Evolutionary conservation across 2,797 vertebrate genomes (phyloP).

Genomic region (Orientallactaga sibirica): DNA sequence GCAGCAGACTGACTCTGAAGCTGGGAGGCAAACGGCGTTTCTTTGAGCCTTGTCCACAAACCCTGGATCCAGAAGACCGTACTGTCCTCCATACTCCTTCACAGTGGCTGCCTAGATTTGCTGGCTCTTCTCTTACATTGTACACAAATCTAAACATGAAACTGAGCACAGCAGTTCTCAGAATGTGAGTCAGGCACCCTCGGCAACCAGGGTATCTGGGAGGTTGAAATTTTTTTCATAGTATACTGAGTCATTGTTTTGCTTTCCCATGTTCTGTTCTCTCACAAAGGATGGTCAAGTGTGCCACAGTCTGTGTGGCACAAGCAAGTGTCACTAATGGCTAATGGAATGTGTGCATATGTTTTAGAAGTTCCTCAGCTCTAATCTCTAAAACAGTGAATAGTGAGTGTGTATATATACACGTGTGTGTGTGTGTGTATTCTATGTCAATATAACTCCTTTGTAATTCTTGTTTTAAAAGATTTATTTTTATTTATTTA

Average conservation of each 20-base stretch:
- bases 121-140: background rate
- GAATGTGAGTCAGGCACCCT: background rate
- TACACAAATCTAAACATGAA: background rate
- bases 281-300: background rate
- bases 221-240: background rate
- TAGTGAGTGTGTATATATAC: background rate
- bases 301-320: background rate
- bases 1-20: background rate
- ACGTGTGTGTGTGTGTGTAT: background rate
- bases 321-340: background rate
- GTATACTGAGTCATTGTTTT: background rate
- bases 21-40: background rate
- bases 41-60: background rate
- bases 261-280: background rate
- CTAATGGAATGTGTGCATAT: background rate
- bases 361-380: constrained; percentile 15
- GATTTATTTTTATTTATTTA: too few relatives aligned
- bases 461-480: background rate
- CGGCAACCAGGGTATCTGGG: background rate
- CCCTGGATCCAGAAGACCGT: background rate
- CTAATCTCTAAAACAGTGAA: background rate
- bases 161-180: background rate
- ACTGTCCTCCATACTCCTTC: background rate
- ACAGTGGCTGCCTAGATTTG: too few relatives aligned
- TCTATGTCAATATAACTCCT: background rate